Percentiles rank a stretch among this genome's conserved stretches.
These are phyloP conservation scores for Coturnix japonica DNA, from an alignment of 2,113 vertebrate genomes.

Conservation along the genomic window DNA sequence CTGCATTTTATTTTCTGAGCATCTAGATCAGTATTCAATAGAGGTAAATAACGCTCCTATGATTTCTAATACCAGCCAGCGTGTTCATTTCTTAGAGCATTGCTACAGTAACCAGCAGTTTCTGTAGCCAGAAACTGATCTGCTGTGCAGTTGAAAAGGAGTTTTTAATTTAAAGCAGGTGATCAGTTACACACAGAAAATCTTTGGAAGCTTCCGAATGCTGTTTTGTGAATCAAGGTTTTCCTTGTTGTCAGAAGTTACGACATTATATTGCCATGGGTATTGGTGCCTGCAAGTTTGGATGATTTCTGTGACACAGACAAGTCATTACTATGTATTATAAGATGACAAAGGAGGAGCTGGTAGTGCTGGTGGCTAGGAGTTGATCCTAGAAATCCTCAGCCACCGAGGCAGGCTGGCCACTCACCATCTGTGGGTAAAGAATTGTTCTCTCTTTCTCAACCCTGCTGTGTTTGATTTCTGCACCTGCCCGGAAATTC, in stretches of 20 bases:
- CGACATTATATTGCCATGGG: conserved; percentile 27
- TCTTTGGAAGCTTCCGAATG: neutral
- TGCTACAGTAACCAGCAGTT: conserved; percentile 30
- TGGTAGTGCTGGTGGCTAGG: neutral
- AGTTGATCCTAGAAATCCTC: neutral
- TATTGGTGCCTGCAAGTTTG: conserved; percentile 28
- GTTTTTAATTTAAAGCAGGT: conserved; percentile 41
- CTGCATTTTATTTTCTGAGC: conserved; percentile 52
- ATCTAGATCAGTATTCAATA: conserved; percentile 46
- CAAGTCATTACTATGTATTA: conserved; percentile 12
- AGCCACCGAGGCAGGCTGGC: neutral
- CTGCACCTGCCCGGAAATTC: neutral
- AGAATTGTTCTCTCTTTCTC: neutral
- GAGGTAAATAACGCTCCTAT: conserved; percentile 55
- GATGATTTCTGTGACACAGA: neutral
- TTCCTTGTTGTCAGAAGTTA: conserved; percentile 17
- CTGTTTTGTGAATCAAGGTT: neutral
- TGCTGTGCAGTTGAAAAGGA: neutral
- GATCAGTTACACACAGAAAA: neutral
- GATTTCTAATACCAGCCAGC: conserved; percentile 28
- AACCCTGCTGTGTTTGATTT: neutral
- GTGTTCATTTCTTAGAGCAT: conserved; percentile 49
- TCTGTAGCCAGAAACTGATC: conserved; percentile 10
- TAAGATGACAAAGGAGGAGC: neutral
- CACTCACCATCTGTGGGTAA: neutral